Base-by-base conservation (phyloP, 2,888 invertebrate genomes). In the Hydropsyche betteni region DNA sequence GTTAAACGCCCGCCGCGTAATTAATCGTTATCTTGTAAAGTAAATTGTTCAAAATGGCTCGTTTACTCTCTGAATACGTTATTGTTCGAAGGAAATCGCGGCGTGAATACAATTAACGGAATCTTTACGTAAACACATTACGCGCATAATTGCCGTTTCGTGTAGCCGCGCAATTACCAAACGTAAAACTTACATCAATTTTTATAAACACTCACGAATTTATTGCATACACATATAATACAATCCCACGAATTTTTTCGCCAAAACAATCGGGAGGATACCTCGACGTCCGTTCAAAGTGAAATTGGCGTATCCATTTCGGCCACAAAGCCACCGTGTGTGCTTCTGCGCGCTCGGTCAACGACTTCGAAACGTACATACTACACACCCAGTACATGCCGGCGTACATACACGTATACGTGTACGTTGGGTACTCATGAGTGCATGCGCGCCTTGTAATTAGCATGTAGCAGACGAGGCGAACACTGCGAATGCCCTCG, bases 11-110 rank as follows among this genome's bases (percentile, higher is more conserved):
- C 34, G 36, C 36, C 34, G 34, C 33, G 64, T 64, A 64, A 64
- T 64, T 64, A 64, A 64, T 64, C n/a, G 64, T 36, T 64, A 64
- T 64, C 64, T 34, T 36, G 64, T 36, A 64, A 34, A 64, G 64
- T 64, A 64, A 64, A 64, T 64, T 36, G 64, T 36, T 64, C 8
- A n/a, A 44, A 64, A 64, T 36, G 64, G 64, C 64, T 36, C 24
- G 64, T 64, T 64, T 64, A 64, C 64, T 36, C 12, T 8, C n/a
- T 34, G 64, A 64, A 34, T 64, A 64, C 34, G 64, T 36, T 44
- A 64, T 64, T 64, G 64, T 64, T 64, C 16, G 12, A 7, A 64
- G 64, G 64, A 64, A 64, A 64, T 64, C 64, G 64, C 36, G 34
- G 34, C 34, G 64, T 36, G 36, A 64, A 64, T n/a, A 64, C 64